Evolutionary conservation across 2,888 invertebrate genomes (phyloP).

Genomic region (Drosophila demipolita): DNA sequence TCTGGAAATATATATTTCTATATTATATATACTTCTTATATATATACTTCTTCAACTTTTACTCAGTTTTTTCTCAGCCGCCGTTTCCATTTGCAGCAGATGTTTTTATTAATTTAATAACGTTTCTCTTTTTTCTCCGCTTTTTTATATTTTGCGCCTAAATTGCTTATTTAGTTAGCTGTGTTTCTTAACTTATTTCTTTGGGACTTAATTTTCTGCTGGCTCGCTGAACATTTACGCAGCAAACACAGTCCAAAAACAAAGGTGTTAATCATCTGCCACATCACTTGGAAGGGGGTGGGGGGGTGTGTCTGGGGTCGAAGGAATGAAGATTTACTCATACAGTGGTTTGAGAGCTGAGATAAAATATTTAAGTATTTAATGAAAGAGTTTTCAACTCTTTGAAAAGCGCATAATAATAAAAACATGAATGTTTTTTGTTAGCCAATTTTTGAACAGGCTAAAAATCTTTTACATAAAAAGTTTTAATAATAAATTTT

Average conservation of each 20-base stretch:
- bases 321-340: conserved; percentile 7
- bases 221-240: conserved; percentile 46
- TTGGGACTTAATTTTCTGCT: conserved; percentile 22
- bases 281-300: conserved; percentile 32
- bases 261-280: conserved; percentile 67
- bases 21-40: not conserved
- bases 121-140: not conserved
- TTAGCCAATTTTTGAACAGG: too few species aligned
- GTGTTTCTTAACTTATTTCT: conserved; percentile 61
- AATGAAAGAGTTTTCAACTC: not conserved
- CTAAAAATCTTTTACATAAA: not conserved
- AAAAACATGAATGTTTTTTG: not conserved
- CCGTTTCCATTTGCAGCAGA: not conserved
- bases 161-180: conserved; percentile 62
- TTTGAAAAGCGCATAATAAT: not conserved
- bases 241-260: conserved; percentile 21
- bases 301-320: conserved; percentile 24
- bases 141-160: conserved; percentile 31
- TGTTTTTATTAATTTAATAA: not conserved
- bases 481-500: not conserved
- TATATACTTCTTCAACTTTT: not conserved
- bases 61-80: not conserved
- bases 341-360: conserved; percentile 36
- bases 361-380: not conserved
- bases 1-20: not conserved